Percentiles rank a stretch among this genome's conserved stretches.
phyloP scores from a whole-genome alignment of 2,113 vertebrate genomes.

The Passer domesticus region DNA sequence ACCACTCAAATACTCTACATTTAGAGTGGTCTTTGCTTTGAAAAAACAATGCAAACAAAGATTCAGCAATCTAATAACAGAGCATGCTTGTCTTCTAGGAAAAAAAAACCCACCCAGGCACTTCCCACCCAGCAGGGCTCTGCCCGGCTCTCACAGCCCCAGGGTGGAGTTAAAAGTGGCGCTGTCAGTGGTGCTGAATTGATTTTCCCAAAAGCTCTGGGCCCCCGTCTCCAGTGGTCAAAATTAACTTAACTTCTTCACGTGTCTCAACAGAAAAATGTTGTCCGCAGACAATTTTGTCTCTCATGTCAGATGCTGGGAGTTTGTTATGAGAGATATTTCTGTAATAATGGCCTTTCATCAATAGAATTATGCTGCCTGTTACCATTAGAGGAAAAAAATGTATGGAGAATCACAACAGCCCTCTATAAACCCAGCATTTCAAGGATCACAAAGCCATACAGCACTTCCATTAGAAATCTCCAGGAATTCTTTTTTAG shows the following conservation, averaged over 20 bases:
- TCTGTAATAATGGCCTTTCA: background rate
- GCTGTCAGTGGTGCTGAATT: background rate
- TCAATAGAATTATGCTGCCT: background rate
- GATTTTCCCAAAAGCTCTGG: background rate
- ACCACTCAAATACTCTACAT: background rate
- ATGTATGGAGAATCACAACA: background rate
- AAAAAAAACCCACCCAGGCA: background rate
- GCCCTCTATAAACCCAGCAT: background rate
- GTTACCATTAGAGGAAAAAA: background rate
- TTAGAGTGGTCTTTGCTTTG: background rate
- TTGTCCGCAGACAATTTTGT: background rate
- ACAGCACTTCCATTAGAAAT: background rate
- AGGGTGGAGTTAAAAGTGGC: background rate
- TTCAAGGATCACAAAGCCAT: background rate
- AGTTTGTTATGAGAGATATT: background rate
- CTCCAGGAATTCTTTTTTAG: background rate
- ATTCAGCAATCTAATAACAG: background rate
- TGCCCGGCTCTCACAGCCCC: background rate
- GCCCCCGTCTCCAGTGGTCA: background rate
- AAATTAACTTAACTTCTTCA: background rate
- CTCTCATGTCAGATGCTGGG: background rate
- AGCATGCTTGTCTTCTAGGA: background rate
- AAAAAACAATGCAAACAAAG: background rate
- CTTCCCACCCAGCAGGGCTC: accelerated
- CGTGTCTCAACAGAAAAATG: accelerated